Base-by-base conservation (phyloP, 2,888 invertebrate genomes). In the Serripes groenlandicus region DNA sequence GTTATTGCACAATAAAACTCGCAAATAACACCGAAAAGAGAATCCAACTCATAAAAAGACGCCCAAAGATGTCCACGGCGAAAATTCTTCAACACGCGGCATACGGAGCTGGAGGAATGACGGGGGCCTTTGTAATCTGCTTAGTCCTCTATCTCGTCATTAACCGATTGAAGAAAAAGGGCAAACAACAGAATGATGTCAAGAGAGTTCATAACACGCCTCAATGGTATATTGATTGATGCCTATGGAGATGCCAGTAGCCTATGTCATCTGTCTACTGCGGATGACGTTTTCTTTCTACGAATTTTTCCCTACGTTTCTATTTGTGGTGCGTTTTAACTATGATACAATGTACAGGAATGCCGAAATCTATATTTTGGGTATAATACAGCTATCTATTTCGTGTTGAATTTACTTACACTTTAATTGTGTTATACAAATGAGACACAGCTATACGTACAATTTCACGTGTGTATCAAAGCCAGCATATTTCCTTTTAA, bases 141-240 rank as follows among this genome's bases (percentile, higher is more conserved):
- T 18, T 66, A 5, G 26, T 66, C 0, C 5, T 66, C 23, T 66
- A 42, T 42, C 15, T 26, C 15, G 34, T 66, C 26, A 28, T 66
- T 1, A 26, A 4, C 11, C 37, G n/a, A 28, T 3, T 42, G 28
- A 66, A 66, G 42, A 42, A 37, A 21, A n/a, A n/a, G n/a, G 1
- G 42, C 7, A 23, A n/a, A 1, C 7, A 26, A 5, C 23, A 32
- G 23, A n/a, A 37, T 28, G 3, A 5, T 18, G 42, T 66, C 3
- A 23, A 66, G 7, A 37, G 66, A 66, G 21, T 66, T 23, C 66
- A 66, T 18, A 34, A 35, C 7, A 37, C 66, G 18, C 66, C 66
- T 26, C 66, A 66, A n/a, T 66, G 66, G 66, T 66, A 66, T 42
- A 66, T 66, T 37, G 42, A 42, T 18, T 66, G 42, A 18, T 23